Base-by-base conservation (phyloP, 2,797 vertebrate genomes). In the Tiaroga cobitis region DNA sequence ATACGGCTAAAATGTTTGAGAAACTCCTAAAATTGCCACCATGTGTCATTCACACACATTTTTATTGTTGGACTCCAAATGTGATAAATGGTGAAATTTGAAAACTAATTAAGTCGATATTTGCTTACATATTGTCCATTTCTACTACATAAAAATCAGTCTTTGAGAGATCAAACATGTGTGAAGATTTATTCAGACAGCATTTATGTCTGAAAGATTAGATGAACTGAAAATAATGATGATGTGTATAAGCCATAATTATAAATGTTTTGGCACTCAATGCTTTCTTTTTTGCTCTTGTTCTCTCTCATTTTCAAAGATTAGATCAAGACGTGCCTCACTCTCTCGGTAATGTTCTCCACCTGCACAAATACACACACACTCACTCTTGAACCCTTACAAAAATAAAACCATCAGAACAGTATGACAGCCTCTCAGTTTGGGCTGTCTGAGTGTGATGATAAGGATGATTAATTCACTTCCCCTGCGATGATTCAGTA, bases 281-380 rank as follows among this genome's bases (percentile, higher is more conserved):
- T 0, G 11, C 70, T 74, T 74, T 65, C 61, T 68, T 76, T 83
- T 65, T 46, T 9, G 19, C 18, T 41, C 65, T 78, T 59, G 49
- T 75, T 51, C 43, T 13, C 59, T 67, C 29, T 67, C 43, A 34
- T 79, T 82, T 81, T 77, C 37, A 80, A 61, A 74, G 82, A 67
- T 83, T 54, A 81, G 72, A 63, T 79, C 75, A 72, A 79, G 32
- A 70, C 32, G 41, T 80, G 51, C 76, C 83, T 77, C 65, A 29
- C 82, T 89, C 67, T 59, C 61, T 89, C 82, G 29, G 72, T 90
- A 92, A 92, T 89, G 83, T 87, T 90, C 85, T 90, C 80, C 93
- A 93, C 92, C 92, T 93, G 92, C 89, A 89, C 88, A 91, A 93
- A 93, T 90, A 94, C 86, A 85, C 0, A 87, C 75, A 75, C 82